Percentiles rank a stretch among this genome's conserved stretches.
Conservation (phyloP, 1,140 invertebrate genomes). For the Drosophila biarmipes region DNA sequence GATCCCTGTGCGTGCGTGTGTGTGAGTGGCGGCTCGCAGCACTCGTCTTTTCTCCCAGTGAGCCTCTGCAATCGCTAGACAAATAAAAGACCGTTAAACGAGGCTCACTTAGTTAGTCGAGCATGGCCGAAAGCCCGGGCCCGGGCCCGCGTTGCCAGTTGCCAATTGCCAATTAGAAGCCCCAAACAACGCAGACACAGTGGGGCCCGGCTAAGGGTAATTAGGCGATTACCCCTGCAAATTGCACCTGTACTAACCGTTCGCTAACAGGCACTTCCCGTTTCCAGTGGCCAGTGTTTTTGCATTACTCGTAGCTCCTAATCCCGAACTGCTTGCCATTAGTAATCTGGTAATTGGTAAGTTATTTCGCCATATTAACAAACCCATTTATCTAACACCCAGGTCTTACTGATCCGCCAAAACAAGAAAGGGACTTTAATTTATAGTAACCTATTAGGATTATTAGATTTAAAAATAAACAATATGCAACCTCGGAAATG, state of each 20-base stretch:
- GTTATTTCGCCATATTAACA: no score
- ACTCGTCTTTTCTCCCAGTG: not conserved
- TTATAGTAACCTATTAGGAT: no score
- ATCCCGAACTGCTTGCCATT: not conserved
- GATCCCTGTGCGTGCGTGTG: not conserved
- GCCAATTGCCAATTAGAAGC: conserved; percentile 32
- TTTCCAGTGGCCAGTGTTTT: not conserved
- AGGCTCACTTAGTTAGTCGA: conserved; percentile 30
- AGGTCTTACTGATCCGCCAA: no score
- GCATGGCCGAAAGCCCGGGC: conserved; percentile 31
- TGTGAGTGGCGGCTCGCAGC: no score
- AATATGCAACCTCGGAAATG: no score
- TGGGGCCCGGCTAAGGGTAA: conserved; percentile 21
- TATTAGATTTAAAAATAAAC: no score
- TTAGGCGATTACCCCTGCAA: conserved; percentile 8
- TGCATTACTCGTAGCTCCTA: not conserved
- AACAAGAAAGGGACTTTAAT: no score
- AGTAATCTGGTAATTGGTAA: no score
- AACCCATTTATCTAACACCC: no score
- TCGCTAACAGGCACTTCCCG: conserved; percentile 5
- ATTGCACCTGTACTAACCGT: conserved; percentile 19
- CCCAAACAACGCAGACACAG: conserved; percentile 32
- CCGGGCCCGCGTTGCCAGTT: no score
- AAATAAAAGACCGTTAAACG: conserved; percentile 43
- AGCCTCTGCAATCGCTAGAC: conserved; percentile 23